Conservation (phyloP, 2,888 invertebrate genomes). For the Volucella inflata region DNA sequence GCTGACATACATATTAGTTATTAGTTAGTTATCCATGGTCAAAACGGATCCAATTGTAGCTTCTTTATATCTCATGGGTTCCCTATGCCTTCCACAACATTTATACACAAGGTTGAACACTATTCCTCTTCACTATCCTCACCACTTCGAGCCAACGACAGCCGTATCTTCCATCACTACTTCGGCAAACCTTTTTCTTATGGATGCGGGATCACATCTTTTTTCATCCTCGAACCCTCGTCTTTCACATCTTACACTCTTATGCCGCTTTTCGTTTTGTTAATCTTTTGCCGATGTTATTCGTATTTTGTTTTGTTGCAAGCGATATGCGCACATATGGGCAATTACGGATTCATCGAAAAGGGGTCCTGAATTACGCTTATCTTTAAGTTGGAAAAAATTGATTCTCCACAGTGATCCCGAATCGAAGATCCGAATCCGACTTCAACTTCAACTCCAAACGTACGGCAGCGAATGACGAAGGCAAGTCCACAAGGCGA, state of each 20-base stretch:
- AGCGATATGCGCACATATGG: constrained; percentile 73
- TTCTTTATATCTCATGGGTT: constrained; percentile 35
- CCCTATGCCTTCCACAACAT: not conserved
- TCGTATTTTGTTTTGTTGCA: constrained; percentile 61
- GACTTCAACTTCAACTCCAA: constrained; percentile 24
- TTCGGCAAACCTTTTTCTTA: constrained; percentile 65
- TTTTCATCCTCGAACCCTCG: constrained; percentile 49
- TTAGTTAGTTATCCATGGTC: too few relatives aligned
- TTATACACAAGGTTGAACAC: too few relatives aligned
- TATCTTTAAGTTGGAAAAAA: constrained; percentile 72
- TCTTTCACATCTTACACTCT: constrained; percentile 14
- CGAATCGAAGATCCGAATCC: not conserved
- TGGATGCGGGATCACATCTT: constrained; percentile 53
- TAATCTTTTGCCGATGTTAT: constrained; percentile 47
- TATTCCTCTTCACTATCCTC: too few relatives aligned
- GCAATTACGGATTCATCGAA: constrained; percentile 76
- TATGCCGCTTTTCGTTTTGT: constrained; percentile 14
- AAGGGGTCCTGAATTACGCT: constrained; percentile 75
- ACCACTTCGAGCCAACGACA: not conserved
- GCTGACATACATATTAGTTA: too few relatives aligned
- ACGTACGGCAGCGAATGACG: constrained; percentile 29
- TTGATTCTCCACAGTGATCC: constrained; percentile 70
- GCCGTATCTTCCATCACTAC: constrained; percentile 46
- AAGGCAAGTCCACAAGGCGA: not conserved
- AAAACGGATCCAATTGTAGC: not conserved